phyloP scores from a whole-genome alignment of 2,113 vertebrate species.

The Tichodroma muraria region DNA sequence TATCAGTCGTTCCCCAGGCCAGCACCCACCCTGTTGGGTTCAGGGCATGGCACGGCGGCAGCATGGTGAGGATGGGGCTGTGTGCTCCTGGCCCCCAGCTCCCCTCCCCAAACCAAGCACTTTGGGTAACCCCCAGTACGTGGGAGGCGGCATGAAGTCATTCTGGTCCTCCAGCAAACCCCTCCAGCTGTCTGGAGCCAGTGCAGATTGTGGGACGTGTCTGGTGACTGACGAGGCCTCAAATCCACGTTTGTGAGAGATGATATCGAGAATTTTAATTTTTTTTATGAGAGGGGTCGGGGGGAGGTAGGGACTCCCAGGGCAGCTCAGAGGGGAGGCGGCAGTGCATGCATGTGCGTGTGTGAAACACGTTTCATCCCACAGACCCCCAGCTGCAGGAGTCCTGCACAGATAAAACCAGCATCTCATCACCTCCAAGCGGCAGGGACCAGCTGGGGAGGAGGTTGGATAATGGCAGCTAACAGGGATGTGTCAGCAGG shows the following conservation, averaged over 20 bases:
- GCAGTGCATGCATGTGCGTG: not conserved
- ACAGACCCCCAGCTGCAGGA: conserved; percentile 25
- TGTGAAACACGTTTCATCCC: not conserved
- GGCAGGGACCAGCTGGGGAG: not conserved
- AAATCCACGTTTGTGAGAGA: conserved; percentile 37
- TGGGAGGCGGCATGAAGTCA: conserved; percentile 38
- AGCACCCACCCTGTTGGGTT: not conserved
- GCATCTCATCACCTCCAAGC: not conserved
- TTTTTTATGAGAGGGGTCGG: not conserved
- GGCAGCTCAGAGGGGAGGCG: not conserved
- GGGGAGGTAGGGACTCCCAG: not conserved
- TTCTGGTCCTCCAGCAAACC: conserved; percentile 42
- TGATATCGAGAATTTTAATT: conserved; percentile 32
- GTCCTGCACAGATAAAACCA: not conserved
- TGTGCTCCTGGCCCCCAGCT: rapidly evolving
- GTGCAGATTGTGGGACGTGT: conserved; percentile 60
- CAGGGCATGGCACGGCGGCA: not conserved
- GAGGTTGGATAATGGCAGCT: not conserved
- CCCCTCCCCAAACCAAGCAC: not conserved
- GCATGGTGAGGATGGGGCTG: not conserved
- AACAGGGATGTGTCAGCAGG: rapidly evolving
- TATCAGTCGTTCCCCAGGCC: rapidly evolving
- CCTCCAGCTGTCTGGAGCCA: conserved; percentile 53
- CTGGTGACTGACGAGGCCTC: conserved; percentile 59
- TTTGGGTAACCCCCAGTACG: not conserved